Conservation (phyloP, 2,888 invertebrate genomes). For the Leptinotarsa tumamoca region DNA sequence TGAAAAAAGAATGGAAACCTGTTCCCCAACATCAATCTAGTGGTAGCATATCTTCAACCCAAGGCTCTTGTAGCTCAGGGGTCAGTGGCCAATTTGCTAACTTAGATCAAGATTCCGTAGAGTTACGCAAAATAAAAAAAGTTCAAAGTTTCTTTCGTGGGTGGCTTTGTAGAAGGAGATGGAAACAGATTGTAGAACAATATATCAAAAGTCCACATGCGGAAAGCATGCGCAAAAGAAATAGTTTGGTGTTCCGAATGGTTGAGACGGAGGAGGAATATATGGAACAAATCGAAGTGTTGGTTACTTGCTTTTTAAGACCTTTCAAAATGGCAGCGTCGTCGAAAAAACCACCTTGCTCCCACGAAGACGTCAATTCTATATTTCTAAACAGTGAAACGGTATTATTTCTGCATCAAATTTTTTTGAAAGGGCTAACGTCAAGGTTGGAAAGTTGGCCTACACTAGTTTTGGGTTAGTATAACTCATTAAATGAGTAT, state of each 20-base stretch:
- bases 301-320: slow-evolving; percentile 87
- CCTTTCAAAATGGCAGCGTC: slow-evolving; percentile 95
- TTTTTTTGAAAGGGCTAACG: slow-evolving; percentile 91
- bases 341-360: slow-evolving; percentile 91
- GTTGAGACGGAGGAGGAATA: slow-evolving; percentile 95
- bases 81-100: slow-evolving; percentile 54
- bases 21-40: slow-evolving; percentile 60
- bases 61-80: slow-evolving; percentile 53
- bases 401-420: slow-evolving; percentile 91
- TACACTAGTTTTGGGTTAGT: slow-evolving; percentile 87
- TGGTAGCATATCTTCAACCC: slow-evolving; percentile 55
- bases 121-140: slow-evolving; percentile 89
- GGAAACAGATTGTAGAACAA: slow-evolving; percentile 95
- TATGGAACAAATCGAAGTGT: slow-evolving; percentile 87
- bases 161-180: slow-evolving; percentile 90
- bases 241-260: slow-evolving; percentile 90
- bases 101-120: slow-evolving; percentile 73
- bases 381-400: slow-evolving; percentile 95
- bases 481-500: too few relatives aligned
- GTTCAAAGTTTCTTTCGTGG: slow-evolving; percentile 93
- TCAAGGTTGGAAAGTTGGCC: slow-evolving; percentile 95
- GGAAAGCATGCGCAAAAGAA: slow-evolving; percentile 92
- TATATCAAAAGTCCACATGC: slow-evolving; percentile 95
- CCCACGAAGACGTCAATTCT: slow-evolving; percentile 93
- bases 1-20: slow-evolving; percentile 84